Conservation (phyloP, 2,888 invertebrate genomes). For the Acanthococcus lagerstroemiae region DNA sequence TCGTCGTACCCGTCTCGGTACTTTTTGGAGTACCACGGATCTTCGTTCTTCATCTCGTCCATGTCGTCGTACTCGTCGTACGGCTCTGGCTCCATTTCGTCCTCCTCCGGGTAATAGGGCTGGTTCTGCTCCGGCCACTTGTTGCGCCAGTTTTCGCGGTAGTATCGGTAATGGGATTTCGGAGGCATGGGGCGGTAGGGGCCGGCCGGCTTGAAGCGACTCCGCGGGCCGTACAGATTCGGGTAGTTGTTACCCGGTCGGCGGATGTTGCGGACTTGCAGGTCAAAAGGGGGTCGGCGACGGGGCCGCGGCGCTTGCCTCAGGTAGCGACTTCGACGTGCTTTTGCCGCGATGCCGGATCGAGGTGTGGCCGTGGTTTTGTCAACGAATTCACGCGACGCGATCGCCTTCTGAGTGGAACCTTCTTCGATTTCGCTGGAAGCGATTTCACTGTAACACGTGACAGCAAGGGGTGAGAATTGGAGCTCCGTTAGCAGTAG, state of each 20-base stretch:
- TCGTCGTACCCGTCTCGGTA: neutral
- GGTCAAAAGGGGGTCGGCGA: neutral
- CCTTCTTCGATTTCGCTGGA: neutral
- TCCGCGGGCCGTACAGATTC: neutral
- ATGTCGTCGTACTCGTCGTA: constrained; percentile 5
- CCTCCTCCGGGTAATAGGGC: neutral
- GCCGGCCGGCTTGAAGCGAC: neutral
- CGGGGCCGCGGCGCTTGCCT: neutral
- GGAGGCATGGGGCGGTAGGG: neutral
- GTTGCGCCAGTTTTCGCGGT: neutral
- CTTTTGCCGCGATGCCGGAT: neutral
- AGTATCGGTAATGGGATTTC: neutral
- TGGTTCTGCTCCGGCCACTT: constrained; percentile 1
- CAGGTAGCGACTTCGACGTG: neutral
- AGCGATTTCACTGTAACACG: neutral
- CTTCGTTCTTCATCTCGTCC: neutral
- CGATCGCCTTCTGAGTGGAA: neutral
- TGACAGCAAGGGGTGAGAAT: too few relatives aligned
- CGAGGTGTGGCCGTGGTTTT: neutral
- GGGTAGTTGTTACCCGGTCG: neutral
- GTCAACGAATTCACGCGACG: neutral
- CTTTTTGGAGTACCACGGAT: neutral
- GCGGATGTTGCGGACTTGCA: neutral
- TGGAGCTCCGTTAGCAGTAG: too few relatives aligned
- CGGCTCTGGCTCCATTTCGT: neutral